Evolutionary conservation across 2,113 vertebrate genomes (phyloP).

Genomic region (Ptilorrhoa leucosticta): DNA sequence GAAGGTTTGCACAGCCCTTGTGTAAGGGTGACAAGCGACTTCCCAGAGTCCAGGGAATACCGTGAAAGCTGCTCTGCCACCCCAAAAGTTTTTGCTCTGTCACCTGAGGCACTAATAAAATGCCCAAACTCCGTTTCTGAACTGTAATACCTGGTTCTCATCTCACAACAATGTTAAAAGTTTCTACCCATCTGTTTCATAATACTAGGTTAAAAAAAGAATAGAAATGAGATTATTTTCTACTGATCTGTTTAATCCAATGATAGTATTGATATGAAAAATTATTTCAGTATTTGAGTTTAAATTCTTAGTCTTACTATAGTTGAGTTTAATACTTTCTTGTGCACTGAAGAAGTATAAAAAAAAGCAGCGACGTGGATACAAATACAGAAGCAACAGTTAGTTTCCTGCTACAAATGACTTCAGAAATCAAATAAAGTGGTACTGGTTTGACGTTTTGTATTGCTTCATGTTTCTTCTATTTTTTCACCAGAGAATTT

Average conservation of each 20-base stretch:
- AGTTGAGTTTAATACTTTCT: not conserved
- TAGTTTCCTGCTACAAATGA: not conserved
- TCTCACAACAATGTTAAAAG: accelerated
- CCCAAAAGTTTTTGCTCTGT: accelerated
- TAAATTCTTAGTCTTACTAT: not conserved
- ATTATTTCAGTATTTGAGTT: not conserved
- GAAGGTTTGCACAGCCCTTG: no score
- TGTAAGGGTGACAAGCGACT: not conserved
- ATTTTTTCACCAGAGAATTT: not conserved
- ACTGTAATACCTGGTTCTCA: accelerated
- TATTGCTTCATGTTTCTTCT: not conserved
- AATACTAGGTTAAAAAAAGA: accelerated
- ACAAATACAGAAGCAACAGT: not conserved
- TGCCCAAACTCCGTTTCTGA: accelerated
- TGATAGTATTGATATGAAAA: accelerated
- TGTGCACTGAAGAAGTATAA: not conserved
- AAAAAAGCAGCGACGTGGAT: not conserved
- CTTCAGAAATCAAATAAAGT: not conserved
- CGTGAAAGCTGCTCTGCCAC: accelerated
- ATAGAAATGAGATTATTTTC: accelerated
- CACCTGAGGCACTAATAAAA: not conserved
- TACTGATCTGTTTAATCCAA: not conserved
- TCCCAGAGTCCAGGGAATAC: accelerated
- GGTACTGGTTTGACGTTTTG: not conserved
- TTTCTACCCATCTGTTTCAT: accelerated